A percentile compares a stretch with the other conserved stretches of the same genome.
phyloP scores from a whole-genome alignment of 2,888 invertebrate genomes.

The Parnassius orleans region DNA sequence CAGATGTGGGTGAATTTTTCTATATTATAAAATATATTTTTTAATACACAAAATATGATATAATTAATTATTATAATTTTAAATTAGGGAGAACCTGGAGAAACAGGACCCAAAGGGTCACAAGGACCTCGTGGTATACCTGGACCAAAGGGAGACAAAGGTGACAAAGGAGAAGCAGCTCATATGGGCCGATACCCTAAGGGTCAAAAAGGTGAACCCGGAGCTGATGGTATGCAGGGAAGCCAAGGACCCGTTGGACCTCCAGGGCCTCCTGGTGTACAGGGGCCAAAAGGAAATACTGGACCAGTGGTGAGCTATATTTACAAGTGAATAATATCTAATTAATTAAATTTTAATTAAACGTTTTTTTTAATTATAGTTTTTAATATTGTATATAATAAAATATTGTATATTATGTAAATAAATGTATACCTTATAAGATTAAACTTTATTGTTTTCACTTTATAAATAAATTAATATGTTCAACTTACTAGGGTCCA shows the following conservation, averaged over 20 bases:
- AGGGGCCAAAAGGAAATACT: conserved; percentile 82
- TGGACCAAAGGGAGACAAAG: conserved; percentile 84
- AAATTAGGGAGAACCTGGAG: conserved; percentile 86
- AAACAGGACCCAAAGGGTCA: conserved; percentile 84
- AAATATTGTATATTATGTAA: no score
- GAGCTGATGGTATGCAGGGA: conserved; percentile 87
- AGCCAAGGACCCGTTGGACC: conserved; percentile 83
- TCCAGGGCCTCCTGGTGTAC: conserved; percentile 79
- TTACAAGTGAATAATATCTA: not conserved
- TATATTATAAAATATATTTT: not conserved
- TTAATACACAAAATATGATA: not conserved
- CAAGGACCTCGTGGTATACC: conserved; percentile 89
- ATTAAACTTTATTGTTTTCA: not conserved
- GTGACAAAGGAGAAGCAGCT: conserved; percentile 91
- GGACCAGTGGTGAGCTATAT: conserved; percentile 78
- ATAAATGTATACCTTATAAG: no score
- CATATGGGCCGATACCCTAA: conserved; percentile 85
- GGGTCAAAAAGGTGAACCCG: conserved; percentile 93
- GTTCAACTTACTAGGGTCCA: conserved; percentile 79
- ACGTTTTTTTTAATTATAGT: no score
- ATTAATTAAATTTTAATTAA: no score
- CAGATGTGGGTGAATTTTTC: conserved; percentile 84
- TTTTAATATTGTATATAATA: no score
- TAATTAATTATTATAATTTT: conserved; percentile 17
- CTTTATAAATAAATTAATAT: not conserved